Conservation (phyloP, 1,140 invertebrate genomes). For the Scaptomyza hsui region DNA sequence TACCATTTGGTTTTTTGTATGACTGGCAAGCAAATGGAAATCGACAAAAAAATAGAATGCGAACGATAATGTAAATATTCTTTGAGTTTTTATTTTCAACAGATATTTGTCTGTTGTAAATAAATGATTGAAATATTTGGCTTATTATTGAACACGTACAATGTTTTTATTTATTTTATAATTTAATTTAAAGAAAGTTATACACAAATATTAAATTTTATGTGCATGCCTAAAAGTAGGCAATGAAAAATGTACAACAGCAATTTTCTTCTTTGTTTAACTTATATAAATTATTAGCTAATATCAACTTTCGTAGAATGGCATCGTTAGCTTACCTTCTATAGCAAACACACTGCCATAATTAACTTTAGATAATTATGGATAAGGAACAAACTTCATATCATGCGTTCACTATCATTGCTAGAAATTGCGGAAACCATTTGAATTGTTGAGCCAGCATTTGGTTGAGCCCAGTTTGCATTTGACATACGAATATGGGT, state of each 20-base stretch:
- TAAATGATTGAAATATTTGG: background rate
- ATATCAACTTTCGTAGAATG: too few relatives aligned
- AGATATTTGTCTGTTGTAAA: conserved; percentile 2
- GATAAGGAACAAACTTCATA: too few relatives aligned
- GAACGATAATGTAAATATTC: background rate
- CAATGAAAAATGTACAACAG: background rate
- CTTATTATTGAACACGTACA: background rate
- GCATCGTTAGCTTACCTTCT: too few relatives aligned
- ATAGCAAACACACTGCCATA: background rate
- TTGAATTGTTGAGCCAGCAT: conserved; percentile 5
- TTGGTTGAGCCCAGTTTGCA: conserved; percentile 8
- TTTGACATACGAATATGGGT: conserved; percentile 26
- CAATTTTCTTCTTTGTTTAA: too few relatives aligned
- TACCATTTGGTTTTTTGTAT: conserved; percentile 3
- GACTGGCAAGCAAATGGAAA: background rate
- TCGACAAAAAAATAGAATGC: background rate
- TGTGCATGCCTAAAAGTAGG: too few relatives aligned
- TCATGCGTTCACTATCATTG: background rate
- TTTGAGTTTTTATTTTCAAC: conserved; percentile 21
- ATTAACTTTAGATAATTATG: background rate
- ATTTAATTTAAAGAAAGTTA: background rate
- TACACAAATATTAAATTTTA: too few relatives aligned
- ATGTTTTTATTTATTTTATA: background rate
- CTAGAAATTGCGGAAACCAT: background rate
- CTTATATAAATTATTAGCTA: too few relatives aligned